A percentile compares a stretch with the other conserved stretches of the same genome.
These are phyloP conservation scores for Salmo trutta DNA, from an alignment of 2,797 vertebrate genomes.

Conservation along the genomic window DNA sequence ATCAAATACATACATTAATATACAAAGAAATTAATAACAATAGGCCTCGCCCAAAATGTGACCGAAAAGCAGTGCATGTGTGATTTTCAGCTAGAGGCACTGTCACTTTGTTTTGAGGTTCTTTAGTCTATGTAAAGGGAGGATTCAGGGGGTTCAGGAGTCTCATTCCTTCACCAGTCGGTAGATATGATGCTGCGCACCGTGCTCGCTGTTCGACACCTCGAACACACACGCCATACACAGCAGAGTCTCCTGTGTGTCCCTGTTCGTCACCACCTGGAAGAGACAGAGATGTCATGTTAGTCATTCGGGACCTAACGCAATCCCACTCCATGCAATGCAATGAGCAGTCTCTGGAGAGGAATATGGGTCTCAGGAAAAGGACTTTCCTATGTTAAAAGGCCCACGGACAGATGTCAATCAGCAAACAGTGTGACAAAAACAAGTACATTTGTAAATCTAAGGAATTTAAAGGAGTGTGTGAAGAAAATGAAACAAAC, in stretches of 20 bases:
- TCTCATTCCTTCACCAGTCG: constrained; percentile 98
- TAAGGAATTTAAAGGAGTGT: constrained; percentile 5
- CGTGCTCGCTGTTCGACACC: constrained; percentile 98
- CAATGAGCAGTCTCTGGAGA: not conserved
- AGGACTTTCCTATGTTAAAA: not conserved
- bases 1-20: constrained; percentile 87
- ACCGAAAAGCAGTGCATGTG: constrained; percentile 82
- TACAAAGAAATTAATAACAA: constrained; percentile 47
- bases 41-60: constrained; percentile 84
- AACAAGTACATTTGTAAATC: not conserved
- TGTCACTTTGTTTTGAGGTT: constrained; percentile 91
- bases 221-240: constrained; percentile 99
- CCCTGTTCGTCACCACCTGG: constrained; percentile 98
- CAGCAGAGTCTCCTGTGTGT: constrained; percentile 98
- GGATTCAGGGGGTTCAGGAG: not conserved
- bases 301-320: constrained; percentile 10
- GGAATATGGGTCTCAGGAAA: not conserved
- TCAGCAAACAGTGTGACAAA: not conserved
- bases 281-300: constrained; percentile 15
- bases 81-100: constrained; percentile 89
- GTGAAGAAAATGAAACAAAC: not conserved
- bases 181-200: constrained; percentile 99
- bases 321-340: not conserved
- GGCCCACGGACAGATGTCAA: not conserved
- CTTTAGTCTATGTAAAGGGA: constrained; percentile 82